Base-by-base conservation (phyloP, 2,888 invertebrate species). In the Ennomos erosarius region DNA sequence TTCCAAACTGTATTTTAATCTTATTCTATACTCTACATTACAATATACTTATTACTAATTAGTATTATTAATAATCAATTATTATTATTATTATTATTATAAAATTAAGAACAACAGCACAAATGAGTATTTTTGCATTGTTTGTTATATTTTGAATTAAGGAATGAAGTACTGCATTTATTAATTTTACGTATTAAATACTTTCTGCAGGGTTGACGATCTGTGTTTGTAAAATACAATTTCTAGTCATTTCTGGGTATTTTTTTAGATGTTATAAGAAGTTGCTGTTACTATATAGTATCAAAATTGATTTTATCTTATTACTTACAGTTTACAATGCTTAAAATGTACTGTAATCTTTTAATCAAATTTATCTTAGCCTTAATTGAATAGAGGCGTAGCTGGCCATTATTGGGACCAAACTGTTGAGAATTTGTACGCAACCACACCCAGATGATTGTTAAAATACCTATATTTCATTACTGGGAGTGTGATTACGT, bases 321-420 rank as follows among this genome's bases (percentile, higher is more conserved):
- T 34, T 16, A 37, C 10, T 35, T 45, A 50, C 40, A 42, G 40
- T 33, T 33, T 12, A 10, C 39, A 54, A 54, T 39, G 13, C 36
- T 36, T 38, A 48, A 42, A 39, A 40, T 34, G 16, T 43, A 55
- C 49, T 50, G 45, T 60, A 59, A 52, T 56, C 42, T 64, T 46
- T 51, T 71, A 48, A 75, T 65, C 73, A 66, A 16, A 78, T 76
- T 67, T 73, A 72, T 67, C 69, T 70, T 73, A 73, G 73, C 56
- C 56, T 65, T 68, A 64, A 73, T 65, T 71, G 50, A 55, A 62
- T 78, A 71, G 76, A 87, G 90, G 90, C 90, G 90, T 91, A 87
- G 86, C 90, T 89, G 80, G 83, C 81, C 78, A 72, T 72, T 67
- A 73, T 74, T 84, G 90, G 90, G 90, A 89, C 90, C 90, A 90